phyloP scores from a whole-genome alignment of 1,140 invertebrate species.

The Drosophila varians region DNA sequence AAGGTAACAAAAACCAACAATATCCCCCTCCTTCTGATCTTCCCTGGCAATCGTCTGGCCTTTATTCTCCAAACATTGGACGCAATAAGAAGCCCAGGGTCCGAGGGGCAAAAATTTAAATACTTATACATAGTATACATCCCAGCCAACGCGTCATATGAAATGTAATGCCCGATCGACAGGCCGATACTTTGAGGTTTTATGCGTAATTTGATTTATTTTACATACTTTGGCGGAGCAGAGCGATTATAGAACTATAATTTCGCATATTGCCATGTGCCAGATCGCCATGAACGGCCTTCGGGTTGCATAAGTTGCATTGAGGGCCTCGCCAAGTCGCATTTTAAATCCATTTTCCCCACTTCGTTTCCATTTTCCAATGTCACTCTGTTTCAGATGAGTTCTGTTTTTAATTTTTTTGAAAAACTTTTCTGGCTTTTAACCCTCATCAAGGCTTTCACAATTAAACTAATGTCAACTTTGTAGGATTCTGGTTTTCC shows the following conservation, averaged over 20 bases:
- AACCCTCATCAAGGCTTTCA: conserved; percentile 23
- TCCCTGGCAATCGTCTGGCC: not conserved
- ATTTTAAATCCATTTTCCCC: conserved; percentile 3
- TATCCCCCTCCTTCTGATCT: conserved; percentile 6
- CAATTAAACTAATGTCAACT: conserved; percentile 33
- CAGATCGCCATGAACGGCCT: conserved; percentile 26
- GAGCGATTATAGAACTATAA: conserved; percentile 45
- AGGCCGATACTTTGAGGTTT: conserved; percentile 27
- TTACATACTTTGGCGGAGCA: conserved; percentile 20
- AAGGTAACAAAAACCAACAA: conserved; percentile 13
- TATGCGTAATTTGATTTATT: conserved; percentile 70
- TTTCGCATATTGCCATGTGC: conserved; percentile 39
- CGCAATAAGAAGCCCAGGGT: conserved; percentile 50
- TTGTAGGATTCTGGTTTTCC: not conserved
- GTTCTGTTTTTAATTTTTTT: not conserved
- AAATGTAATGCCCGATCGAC: conserved; percentile 29
- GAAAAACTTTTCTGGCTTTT: not conserved
- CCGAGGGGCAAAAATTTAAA: conserved; percentile 30
- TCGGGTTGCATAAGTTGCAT: conserved; percentile 22
- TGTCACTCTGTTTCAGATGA: conserved; percentile 9
- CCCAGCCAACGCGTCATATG: conserved; percentile 10
- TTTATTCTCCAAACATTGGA: conserved; percentile 3
- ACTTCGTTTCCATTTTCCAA: conserved; percentile 1
- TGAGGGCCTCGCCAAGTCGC: not conserved
- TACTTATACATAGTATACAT: conserved; percentile 25